Evolutionary conservation across 2,888 invertebrate species (phyloP).

Genomic region (Cheilosia variabilis): DNA sequence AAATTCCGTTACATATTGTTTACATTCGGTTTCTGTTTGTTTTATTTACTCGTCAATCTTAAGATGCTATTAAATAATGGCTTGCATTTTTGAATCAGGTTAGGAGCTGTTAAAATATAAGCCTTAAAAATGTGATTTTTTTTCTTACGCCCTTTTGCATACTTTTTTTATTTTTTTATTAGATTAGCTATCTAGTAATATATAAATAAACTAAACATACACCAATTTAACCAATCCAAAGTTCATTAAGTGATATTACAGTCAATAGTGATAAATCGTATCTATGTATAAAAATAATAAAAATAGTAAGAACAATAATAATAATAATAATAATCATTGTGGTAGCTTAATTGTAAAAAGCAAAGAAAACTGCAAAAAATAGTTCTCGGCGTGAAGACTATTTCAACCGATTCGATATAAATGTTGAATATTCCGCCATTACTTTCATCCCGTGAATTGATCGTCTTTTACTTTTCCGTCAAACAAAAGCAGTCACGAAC

Average conservation of each 20-base stretch:
- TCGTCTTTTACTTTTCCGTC: conserved; percentile 36
- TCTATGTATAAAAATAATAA: conserved; percentile 21
- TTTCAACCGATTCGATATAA: conserved; percentile 44
- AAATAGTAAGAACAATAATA: conserved; percentile 37
- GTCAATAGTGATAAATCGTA: conserved; percentile 8
- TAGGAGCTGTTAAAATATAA: background rate
- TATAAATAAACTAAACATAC: conserved; percentile 12
- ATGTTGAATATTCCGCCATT: conserved; percentile 62
- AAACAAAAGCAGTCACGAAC: conserved; percentile 68
- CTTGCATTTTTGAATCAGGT: background rate
- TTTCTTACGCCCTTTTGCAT: background rate
- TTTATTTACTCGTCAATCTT: too few relatives aligned
- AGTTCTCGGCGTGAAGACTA: conserved; percentile 29
- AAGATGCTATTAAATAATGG: too few relatives aligned
- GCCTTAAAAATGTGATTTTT: conserved; percentile 21
- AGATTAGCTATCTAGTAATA: conserved; percentile 33
- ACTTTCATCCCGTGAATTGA: conserved; percentile 56
- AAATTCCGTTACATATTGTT: too few relatives aligned
- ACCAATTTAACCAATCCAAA: conserved; percentile 17
- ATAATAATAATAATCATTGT: conserved; percentile 65
- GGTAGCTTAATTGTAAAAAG: conserved; percentile 46
- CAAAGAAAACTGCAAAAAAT: background rate
- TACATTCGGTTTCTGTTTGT: too few relatives aligned
- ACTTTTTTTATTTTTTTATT: background rate
- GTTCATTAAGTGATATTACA: conserved; percentile 18